Base-by-base conservation (phyloP, 2,888 invertebrate genomes). In the Heliconius sara region DNA sequence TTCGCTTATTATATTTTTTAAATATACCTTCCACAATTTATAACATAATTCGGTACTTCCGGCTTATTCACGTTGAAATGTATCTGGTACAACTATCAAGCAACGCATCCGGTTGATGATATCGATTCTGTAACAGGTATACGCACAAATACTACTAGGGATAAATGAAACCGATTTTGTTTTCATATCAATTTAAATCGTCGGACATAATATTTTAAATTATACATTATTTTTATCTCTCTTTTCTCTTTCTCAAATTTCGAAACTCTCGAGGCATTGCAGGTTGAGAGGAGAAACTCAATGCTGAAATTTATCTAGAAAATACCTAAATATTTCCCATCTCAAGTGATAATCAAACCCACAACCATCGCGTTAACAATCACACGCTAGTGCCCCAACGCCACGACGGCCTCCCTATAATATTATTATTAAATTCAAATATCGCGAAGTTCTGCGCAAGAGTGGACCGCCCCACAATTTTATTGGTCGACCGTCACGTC, bases 401-500 rank as follows among this genome's bases (percentile, higher is more conserved):
- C n/a, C 0, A 3, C n/a, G 57, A 57, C 9, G 22, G 52, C 3
- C n/a, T 60, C 10, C 22, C 3, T 10, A 12, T n/a, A n/a, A 1
- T n/a, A 60, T 60, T n/a, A 60, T 43, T 68, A 68, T 43, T 12
- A 70, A 92, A 93, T 93, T 93, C 92, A 93, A 91, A 86, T 87
- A 85, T 79, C 80, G 82, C 75, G 84, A 84, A 84, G 88, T 88
- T 88, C 85, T 94, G 95, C 95, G 95, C 93, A 86, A 85, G 93
- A 91, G 94, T 87, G 92, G 84, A 87, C 91, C 95, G 94, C 94
- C 94, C 93, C 89, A 88, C 83, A 43, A 88, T 88, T 85, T 87
- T 86, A 95, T 95, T 95, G 95, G 95, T 82, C 86, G 85, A 85
- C 89, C 90, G 90, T 89, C 90, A 91, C 90, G 85, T 87, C 89